Conservation (phyloP, 2,888 invertebrate species). For the Cantharis rustica region DNA sequence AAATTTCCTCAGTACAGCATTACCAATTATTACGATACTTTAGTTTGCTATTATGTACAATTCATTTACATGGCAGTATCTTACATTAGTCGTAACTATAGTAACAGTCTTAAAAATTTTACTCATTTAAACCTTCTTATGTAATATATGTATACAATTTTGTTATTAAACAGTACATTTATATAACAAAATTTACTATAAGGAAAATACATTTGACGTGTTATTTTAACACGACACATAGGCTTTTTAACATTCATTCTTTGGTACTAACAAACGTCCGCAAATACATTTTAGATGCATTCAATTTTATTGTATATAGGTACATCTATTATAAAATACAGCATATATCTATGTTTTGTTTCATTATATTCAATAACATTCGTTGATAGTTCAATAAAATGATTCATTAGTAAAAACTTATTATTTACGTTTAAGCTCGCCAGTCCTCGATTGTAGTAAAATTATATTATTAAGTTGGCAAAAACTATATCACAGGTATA, state of each 20-base stretch:
- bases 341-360: conserved; percentile 23
- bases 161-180: background rate
- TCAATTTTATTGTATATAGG: background rate
- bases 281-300: background rate
- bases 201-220: background rate
- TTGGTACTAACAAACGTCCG: background rate
- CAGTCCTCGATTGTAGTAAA: conserved; percentile 39
- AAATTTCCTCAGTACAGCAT: conserved; percentile 35
- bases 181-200: background rate
- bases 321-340: conserved; percentile 31
- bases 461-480: conserved; percentile 24
- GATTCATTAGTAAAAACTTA: conserved; percentile 21
- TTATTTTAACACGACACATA: background rate
- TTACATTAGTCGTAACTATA: conserved; percentile 19
- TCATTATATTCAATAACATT: conserved; percentile 31
- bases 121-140: background rate
- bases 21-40: conserved; percentile 1
- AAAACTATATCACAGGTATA: conserved; percentile 28
- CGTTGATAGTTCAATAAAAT: conserved; percentile 33
- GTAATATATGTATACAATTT: background rate
- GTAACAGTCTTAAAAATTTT: conserved; percentile 35
- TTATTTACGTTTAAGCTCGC: conserved; percentile 37
- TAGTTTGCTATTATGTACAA: conserved; percentile 28
- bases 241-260: background rate
- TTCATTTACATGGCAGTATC: conserved; percentile 29